These are phyloP conservation scores for rabbit (Oryctolagus cuniculus) DNA, from an alignment of 2,113 vertebrate genomes.

Conservation along the genomic window mOryCun1.1 NC_091434.1:43446001-43446500, in stretches of 20 bases:
- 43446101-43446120: neutral
- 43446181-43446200: neutral
- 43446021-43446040: too few species aligned
- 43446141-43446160: neutral
- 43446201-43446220: neutral
- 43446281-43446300: neutral
- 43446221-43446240: neutral
- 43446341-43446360: neutral
- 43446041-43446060: too few species aligned
- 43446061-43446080: too few species aligned
- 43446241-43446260: neutral
- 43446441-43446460: too few species aligned
- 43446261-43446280: neutral
- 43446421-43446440: too few species aligned
- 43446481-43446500: too few species aligned
- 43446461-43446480: too few species aligned
- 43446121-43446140: neutral
- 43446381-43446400: too few species aligned
- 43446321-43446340: neutral
- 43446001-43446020: too few species aligned
- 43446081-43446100: neutral
- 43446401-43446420: too few species aligned
- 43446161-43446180: neutral
- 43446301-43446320: neutral
- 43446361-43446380: too few species aligned